phyloP scores from a whole-genome alignment of 2,888 invertebrate genomes.

The Hirtodrosophila cameraria region DNA sequence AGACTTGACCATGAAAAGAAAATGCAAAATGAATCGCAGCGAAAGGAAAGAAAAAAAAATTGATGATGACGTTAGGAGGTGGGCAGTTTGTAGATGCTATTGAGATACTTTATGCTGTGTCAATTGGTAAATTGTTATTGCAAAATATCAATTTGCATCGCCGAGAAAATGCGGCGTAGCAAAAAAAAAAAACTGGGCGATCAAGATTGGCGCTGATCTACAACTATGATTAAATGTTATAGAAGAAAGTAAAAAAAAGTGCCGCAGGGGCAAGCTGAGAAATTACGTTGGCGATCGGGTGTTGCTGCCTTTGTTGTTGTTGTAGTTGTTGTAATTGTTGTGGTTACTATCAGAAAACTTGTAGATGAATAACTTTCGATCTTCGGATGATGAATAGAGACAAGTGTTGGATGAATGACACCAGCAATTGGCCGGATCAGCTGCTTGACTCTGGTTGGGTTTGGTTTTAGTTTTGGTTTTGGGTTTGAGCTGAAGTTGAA shows the following conservation, averaged over 20 bases:
- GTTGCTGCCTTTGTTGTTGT: conserved; percentile 3
- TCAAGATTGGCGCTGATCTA: conserved; percentile 42
- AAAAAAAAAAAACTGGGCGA: too few relatives aligned
- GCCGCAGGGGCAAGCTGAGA: conserved; percentile 34
- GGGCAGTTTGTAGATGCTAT: not conserved
- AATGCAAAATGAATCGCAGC: not conserved
- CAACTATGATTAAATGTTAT: conserved; percentile 55
- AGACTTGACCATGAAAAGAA: not conserved
- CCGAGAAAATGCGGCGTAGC: conserved; percentile 21
- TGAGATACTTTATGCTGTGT: conserved; percentile 12
- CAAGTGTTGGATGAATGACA: conserved; percentile 67
- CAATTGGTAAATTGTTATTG: conserved; percentile 60
- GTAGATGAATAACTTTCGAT: conserved; percentile 69
- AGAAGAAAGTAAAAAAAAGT: conserved; percentile 66
- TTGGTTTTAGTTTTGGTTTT: not conserved
- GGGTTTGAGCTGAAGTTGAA: too few relatives aligned
- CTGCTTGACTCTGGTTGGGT: conserved; percentile 20
- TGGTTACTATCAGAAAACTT: conserved; percentile 19
- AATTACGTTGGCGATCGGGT: conserved; percentile 63
- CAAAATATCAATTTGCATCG: conserved; percentile 67
- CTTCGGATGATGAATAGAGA: conserved; percentile 19
- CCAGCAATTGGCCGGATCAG: conserved; percentile 51
- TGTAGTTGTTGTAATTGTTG: not conserved
- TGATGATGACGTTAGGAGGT: conserved; percentile 1
- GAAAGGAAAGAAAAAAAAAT: not conserved